Conservation (phyloP, 2,888 invertebrate genomes). For the Melipona beecheii region DNA sequence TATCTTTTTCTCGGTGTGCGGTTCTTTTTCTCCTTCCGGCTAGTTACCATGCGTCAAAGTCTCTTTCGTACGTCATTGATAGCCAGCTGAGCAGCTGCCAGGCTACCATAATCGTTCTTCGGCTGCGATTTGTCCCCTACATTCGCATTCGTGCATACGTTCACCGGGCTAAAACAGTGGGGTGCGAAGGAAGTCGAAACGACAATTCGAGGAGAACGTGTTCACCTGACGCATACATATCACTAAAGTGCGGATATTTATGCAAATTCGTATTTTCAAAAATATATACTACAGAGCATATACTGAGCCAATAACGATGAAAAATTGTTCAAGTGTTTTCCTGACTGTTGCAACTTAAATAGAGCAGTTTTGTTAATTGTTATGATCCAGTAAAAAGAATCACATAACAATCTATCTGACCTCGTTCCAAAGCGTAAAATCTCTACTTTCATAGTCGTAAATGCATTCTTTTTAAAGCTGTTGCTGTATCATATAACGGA, state of each 20-base stretch:
- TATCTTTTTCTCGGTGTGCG: conserved; percentile 10
- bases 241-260: not conserved
- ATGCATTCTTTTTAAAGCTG: no score
- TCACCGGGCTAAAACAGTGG: conserved; percentile 7
- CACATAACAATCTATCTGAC: no score
- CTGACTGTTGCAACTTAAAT: no score
- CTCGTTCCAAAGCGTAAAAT: no score
- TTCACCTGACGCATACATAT: conserved; percentile 28
- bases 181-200: conserved; percentile 34
- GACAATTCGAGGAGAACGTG: conserved; percentile 45
- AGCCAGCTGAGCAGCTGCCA: conserved; percentile 62
- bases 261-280: no score
- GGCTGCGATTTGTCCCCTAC: conserved; percentile 37
- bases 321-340: no score
- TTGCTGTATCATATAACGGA: no score
- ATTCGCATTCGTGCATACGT: conserved; percentile 2
- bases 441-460: no score
- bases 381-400: no score
- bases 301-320: no score
- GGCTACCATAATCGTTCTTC: conserved; percentile 51
- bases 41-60: conserved; percentile 61
- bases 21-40: conserved; percentile 41
- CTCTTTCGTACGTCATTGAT: conserved; percentile 62
- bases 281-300: no score
- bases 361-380: no score